Evolutionary conservation across 2,888 invertebrate genomes (phyloP).

Genomic region (Oscheius sp.): DNA sequence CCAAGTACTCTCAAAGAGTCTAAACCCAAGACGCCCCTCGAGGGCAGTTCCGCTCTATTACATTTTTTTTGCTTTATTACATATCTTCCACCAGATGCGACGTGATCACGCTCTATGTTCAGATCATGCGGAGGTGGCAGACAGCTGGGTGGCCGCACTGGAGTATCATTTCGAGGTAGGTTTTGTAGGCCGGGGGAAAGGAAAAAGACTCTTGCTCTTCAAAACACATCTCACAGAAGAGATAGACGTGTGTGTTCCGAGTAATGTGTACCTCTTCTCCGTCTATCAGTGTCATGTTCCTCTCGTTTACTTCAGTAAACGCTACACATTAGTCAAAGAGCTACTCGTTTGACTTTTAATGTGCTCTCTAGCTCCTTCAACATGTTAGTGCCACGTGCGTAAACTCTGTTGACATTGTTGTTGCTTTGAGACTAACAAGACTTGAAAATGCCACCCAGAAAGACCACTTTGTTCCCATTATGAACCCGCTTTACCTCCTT

Average conservation of each 20-base stretch:
- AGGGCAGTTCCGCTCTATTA: slow-evolving; percentile 32
- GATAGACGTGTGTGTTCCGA: slow-evolving; percentile 3
- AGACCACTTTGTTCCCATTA: neutral
- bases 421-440: slow-evolving; percentile 25
- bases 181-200: neutral
- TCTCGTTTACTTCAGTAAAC: slow-evolving; percentile 25
- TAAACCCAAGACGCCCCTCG: slow-evolving; percentile 26
- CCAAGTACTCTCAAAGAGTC: neutral
- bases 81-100: slow-evolving; percentile 29
- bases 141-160: slow-evolving; percentile 36
- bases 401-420: slow-evolving; percentile 11
- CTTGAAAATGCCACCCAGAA: slow-evolving; percentile 3
- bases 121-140: slow-evolving; percentile 30
- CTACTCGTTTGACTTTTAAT: neutral
- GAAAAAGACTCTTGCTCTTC: neutral
- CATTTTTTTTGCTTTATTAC: slow-evolving; percentile 10
- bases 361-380: neutral
- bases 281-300: slow-evolving; percentile 31
- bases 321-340: slow-evolving; percentile 6
- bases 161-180: slow-evolving; percentile 36
- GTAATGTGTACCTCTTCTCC: neutral
- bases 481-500: neutral
- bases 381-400: neutral
- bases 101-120: slow-evolving; percentile 16
- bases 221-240: neutral